A percentile compares a stretch with the other conserved stretches of the same genome.
These are phyloP conservation scores for Synchiropus splendidus DNA, from an alignment of 2,113 vertebrate species.

Conservation along the genomic window DNA sequence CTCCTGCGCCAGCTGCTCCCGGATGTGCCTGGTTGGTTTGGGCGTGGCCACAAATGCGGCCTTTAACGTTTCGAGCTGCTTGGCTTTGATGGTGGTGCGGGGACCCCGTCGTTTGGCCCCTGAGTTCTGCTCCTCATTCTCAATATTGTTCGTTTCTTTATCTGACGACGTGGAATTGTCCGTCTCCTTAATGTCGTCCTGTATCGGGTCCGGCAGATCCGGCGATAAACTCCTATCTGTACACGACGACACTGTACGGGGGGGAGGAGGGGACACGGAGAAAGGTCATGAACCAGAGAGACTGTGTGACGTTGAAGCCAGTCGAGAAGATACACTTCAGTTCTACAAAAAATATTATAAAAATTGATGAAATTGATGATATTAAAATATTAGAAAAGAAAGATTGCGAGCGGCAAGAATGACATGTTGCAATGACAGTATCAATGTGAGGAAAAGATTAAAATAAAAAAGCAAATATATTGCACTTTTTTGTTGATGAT, in stretches of 20 bases:
- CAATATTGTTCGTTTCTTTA: conserved; percentile 92
- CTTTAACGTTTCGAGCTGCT: conserved; percentile 96
- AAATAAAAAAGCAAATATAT: too few relatives aligned
- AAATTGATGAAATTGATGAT: too few relatives aligned
- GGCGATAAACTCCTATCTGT: conserved; percentile 97
- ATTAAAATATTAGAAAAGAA: too few relatives aligned
- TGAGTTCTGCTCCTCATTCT: conserved; percentile 93
- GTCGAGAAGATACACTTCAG: not conserved
- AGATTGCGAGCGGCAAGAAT: too few relatives aligned
- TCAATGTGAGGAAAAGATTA: not conserved
- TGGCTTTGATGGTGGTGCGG: conserved; percentile 97
- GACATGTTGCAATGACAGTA: not conserved
- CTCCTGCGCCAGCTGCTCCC: conserved; percentile 94
- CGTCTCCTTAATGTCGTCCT: conserved; percentile 93
- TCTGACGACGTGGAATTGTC: conserved; percentile 96
- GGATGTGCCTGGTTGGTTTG: conserved; percentile 92
- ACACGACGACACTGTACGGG: conserved; percentile 84
- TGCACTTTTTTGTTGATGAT: too few relatives aligned
- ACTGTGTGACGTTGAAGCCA: conserved; percentile 3
- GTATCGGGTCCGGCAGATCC: conserved; percentile 84
- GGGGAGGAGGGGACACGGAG: conserved; percentile 12
- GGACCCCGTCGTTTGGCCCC: conserved; percentile 87
- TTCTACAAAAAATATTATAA: too few relatives aligned
- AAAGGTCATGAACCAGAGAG: conserved; percentile 39
- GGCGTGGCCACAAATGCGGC: conserved; percentile 94